Base-by-base conservation (phyloP, 2,113 vertebrate genomes). In the Nestor notabilis region DNA sequence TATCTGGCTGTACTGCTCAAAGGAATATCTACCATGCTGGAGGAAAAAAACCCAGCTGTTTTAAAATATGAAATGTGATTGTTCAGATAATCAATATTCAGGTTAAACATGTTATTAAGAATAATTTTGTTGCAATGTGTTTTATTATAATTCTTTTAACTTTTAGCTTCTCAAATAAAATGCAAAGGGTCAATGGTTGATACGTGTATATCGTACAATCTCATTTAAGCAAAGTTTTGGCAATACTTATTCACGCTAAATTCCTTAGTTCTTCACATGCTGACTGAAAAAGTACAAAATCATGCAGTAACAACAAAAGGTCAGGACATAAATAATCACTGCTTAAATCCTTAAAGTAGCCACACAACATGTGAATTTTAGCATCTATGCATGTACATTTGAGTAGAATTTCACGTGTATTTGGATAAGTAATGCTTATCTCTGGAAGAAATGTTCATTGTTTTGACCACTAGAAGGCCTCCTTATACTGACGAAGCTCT, bases 401-500 rank as follows among this genome's bases (percentile, higher is more conserved):
- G 14, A 49, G 29, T 58, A 53, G 46, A 71, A 61, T 35, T 52
- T 89, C 53, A 66, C 37, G 49, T 2, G 2, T 23, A 31, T 71
- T 66, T 77, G 11, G 16, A 20, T 31, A 65, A 86, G 14, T 68
- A 60, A 46, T 31, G 28, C 6, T 70, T 44, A 37, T n/a, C 7
- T 46, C 25, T 44, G 31, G 50, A 83, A 78, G 31, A 92, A 75
- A 33, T 77, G 27, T 96, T 91, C 85, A 29, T 35, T 31, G 11
- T 10, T 95, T 70, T 95, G 64, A 65, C 98, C 98, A 97, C 97
- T 97, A 98, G 98, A 97, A 94, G 98, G 98, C 98, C 96, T 96
- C 88, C 96, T 98, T 97, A 95, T 83, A 86, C 89, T 94, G 68
- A 75, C 81, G 96, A 97, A 93, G 68, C 33, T 69, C 20, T 44